Evolutionary conservation across 37 sponge, comb jelly and placozoan genomes (phyloP).

Genomic region (Crambe crambe): DNA sequence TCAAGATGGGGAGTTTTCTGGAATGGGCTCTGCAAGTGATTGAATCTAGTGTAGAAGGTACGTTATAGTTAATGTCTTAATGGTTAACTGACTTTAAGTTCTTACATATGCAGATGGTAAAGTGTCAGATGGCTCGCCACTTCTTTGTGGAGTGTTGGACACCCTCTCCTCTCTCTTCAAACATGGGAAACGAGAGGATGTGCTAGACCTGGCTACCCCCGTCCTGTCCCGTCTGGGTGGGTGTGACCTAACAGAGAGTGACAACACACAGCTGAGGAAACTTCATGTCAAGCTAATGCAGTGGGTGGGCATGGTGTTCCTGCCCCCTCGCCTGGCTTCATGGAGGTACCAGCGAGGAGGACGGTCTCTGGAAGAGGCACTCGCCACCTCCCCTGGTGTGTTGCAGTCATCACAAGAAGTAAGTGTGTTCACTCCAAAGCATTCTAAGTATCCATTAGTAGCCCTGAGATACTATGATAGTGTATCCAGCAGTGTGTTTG

Average conservation of each 20-base stretch:
- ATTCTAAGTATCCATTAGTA: too few relatives aligned
- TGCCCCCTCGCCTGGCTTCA: conserved; percentile 70
- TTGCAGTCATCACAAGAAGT: conserved; percentile 20
- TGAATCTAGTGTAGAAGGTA: conserved; percentile 43
- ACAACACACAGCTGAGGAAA: conserved; percentile 87
- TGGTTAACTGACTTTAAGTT: too few relatives aligned
- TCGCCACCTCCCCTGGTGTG: conserved; percentile 16
- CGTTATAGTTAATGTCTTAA: too few relatives aligned
- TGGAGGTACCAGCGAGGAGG: conserved; percentile 93
- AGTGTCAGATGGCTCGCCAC: too few relatives aligned
- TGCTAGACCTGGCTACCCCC: conserved; percentile 48
- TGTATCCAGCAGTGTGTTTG: background rate
- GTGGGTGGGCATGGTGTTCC: conserved; percentile 76
- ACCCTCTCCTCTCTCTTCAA: conserved; percentile 67
- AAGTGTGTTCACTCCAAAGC: background rate
- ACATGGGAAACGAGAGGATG: conserved; percentile 76
- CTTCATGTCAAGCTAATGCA: conserved; percentile 80
- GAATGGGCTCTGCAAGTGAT: conserved; percentile 61
- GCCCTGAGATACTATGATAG: too few relatives aligned
- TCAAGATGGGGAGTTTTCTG: conserved; percentile 63
- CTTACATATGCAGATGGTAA: too few relatives aligned
- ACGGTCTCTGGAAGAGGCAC: conserved; percentile 70
- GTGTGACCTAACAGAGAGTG: conserved; percentile 21
- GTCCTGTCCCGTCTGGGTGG: conserved; percentile 43
- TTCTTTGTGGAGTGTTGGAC: conserved; percentile 52